A percentile compares a stretch with the other conserved stretches of the same genome.
Conservation (phyloP, 2,797 vertebrate genomes). For the Periophthalmus magnuspinnatus region DNA sequence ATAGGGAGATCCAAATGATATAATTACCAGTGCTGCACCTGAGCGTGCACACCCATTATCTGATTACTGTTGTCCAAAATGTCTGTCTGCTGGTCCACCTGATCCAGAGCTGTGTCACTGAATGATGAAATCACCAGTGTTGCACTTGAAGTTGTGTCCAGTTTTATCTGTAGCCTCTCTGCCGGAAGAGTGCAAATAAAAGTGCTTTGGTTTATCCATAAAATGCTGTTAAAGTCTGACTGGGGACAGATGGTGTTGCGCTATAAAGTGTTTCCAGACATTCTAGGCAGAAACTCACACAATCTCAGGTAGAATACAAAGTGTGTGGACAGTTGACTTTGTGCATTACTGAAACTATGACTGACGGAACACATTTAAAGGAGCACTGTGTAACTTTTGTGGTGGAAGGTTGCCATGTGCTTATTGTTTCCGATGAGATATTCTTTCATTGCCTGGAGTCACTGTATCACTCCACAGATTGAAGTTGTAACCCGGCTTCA, state of each 20-base stretch:
- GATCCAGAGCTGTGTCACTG: background rate
- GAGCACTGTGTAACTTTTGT: no score
- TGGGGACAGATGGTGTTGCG: background rate
- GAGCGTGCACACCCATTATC: background rate
- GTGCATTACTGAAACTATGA: no score
- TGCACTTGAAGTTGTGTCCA: background rate
- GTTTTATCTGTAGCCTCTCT: background rate
- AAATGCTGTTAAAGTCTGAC: no score
- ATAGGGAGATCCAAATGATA: background rate
- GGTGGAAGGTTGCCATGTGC: no score
- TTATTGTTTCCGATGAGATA: no score
- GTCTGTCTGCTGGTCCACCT: background rate
- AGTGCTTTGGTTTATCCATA: background rate
- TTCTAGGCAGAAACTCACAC: background rate
- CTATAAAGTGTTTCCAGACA: background rate
- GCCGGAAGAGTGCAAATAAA: background rate
- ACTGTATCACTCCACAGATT: no score
- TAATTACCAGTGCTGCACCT: background rate
- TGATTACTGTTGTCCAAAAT: background rate
- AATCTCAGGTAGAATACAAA: background rate
- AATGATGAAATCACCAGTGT: background rate
- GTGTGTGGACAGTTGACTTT: background rate
- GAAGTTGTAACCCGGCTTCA: background rate
- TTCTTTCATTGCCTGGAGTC: no score
- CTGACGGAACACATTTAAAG: no score